A percentile compares a stretch with the other conserved stretches of the same genome.
These are phyloP conservation scores for silkworm (Bombyx mori) DNA, from an alignment of 1,140 invertebrate species.

Conservation along the genomic window ASM3026992v2 NC_085119.1:12167501-12168000, in stretches of 20 bases:
- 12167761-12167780: constrained; percentile 2
- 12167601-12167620: no score
- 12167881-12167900: constrained; percentile 49
- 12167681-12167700: no score
- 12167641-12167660: no score
- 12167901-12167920: constrained; percentile 53
- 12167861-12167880: constrained; percentile 39
- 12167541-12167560: no score
- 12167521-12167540: no score
- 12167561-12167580: no score
- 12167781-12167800: constrained; percentile 18
- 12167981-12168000: constrained; percentile 52
- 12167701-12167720: no score
- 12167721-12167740: neutral
- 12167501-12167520: no score
- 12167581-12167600: no score
- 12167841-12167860: constrained; percentile 46
- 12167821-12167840: constrained; percentile 41
- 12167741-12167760: neutral
- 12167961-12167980: constrained; percentile 30
- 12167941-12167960: constrained; percentile 42
- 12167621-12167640: no score
- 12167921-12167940: constrained; percentile 47
- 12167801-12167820: constrained; percentile 56
- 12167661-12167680: no score